A percentile compares a stretch with the other conserved stretches of the same genome.
Conservation (phyloP, 2,888 invertebrate species). For the Parnassius orleans region DNA sequence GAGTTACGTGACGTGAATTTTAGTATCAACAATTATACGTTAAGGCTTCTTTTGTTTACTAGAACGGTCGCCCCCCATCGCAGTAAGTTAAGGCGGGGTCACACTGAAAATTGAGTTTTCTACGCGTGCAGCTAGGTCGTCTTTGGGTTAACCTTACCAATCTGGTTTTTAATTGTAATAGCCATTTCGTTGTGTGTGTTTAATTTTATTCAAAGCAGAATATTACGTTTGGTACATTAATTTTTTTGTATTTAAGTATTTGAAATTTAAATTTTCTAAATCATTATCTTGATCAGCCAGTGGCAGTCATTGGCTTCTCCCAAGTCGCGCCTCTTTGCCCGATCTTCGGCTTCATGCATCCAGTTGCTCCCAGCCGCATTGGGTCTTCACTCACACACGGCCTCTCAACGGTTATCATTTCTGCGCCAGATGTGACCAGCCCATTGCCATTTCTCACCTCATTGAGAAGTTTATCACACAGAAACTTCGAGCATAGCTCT, state of each 20-base stretch:
- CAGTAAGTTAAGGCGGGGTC: neutral
- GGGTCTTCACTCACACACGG: no score
- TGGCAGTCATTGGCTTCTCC: no score
- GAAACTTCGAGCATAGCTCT: no score
- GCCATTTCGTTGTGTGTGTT: neutral
- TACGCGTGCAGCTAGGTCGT: conserved; percentile 2
- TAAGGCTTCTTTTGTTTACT: conserved; percentile 23
- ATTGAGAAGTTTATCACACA: no score
- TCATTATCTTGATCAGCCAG: no score
- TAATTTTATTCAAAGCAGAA: conserved; percentile 16
- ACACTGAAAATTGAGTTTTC: conserved; percentile 18
- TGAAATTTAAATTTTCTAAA: neutral
- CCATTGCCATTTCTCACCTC: no score
- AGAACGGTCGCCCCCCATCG: conserved; percentile 20
- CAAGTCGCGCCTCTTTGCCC: no score
- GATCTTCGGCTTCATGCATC: no score
- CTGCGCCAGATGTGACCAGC: no score
- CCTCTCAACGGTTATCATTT: no score
- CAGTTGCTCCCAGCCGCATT: no score
- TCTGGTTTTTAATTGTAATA: conserved; percentile 22
- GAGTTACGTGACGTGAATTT: conserved; percentile 32
- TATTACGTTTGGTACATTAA: conserved; percentile 20
- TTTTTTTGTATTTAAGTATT: neutral
- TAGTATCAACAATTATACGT: conserved; percentile 26
- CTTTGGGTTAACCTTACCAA: neutral